Evolutionary conservation across 2,797 vertebrate species (phyloP), one percentile per base, ranked within the genome.

Genomic region (Lacerta agilis): DNA sequence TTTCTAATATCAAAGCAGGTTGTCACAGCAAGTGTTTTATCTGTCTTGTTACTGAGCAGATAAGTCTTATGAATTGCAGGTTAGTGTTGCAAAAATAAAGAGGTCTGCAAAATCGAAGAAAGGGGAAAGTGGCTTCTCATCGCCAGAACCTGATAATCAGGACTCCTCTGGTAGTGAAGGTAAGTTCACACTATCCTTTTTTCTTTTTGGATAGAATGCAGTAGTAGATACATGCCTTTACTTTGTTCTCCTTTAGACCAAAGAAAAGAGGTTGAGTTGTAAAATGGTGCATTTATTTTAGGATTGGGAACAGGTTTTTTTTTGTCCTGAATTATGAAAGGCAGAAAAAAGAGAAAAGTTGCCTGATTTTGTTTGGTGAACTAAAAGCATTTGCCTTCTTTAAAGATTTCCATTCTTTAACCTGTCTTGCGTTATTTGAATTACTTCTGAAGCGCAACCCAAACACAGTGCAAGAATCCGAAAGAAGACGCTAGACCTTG

Each of bases 101-200:
- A 94, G 97, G 95, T 96, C 97, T 3, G 96, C 98, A 71, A 98
- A 98, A 88, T 96, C 97, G 89, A 98, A 98, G 92, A 98, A 98
- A 94, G 97, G 97, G 23, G 97, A 98, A 92, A 98, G 98, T 73
- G 98, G 99, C 80, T 99, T 98, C 93, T 99, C 98, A 3, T 99
- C 98, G 4, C 99, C 99, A 0, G 99, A 99, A 95, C 98, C 97
- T 1, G 98, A 99, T 94, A 98, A 96, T 61, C 98, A 98, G 80
- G 98, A 99, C 94, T 99, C 99, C 0, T 99, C 99, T 69, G 99
- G 98, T 90, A 99, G 98, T 86, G 99, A 99, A 95, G 97, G 99
- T 99, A 96, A 91, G 91, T 90, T 29, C 58, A 67, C 1, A 49
- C 15, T 88, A 82, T 25, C 27, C 79, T 3, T 71, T 84, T 18